Conservation (phyloP, 1,140 invertebrate genomes). For the Drosophila nigrodunni region DNA sequence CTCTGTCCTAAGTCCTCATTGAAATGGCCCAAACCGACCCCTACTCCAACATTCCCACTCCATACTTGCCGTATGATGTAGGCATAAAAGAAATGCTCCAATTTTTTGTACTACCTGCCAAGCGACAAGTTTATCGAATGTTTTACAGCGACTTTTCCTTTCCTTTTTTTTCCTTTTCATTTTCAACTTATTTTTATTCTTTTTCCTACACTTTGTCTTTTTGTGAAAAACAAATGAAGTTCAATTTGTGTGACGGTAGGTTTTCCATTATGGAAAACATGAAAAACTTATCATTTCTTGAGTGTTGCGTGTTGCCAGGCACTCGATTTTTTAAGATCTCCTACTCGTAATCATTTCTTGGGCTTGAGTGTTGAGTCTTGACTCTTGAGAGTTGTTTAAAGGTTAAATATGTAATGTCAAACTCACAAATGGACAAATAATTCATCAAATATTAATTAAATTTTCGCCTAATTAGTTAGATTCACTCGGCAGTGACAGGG, state of each 20-base stretch:
- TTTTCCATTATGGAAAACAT: constrained; percentile 46
- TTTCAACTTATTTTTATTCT: neutral
- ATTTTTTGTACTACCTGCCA: constrained; percentile 54
- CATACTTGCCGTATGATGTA: constrained; percentile 5
- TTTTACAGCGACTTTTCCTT: constrained; percentile 33
- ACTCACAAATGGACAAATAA: constrained; percentile 64
- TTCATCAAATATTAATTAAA: constrained; percentile 75
- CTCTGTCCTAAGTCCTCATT: constrained; percentile 22
- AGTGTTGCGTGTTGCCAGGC: constrained; percentile 50
- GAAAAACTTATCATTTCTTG: constrained; percentile 49
- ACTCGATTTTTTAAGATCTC: constrained; percentile 18
- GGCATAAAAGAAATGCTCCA: constrained; percentile 48
- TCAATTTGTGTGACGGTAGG: constrained; percentile 39
- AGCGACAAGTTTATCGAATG: constrained; percentile 70
- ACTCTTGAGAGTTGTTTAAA: constrained; percentile 9
- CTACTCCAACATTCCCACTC: neutral
- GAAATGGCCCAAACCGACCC: constrained; percentile 32
- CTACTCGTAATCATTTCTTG: neutral
- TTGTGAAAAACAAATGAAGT: constrained; percentile 56
- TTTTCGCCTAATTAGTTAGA: constrained; percentile 76
- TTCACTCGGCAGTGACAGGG: constrained; percentile 29
- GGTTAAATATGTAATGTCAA: constrained; percentile 22
- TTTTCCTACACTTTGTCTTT: neutral
- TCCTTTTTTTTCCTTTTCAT: constrained; percentile 1
- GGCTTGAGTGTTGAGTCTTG: neutral